These are phyloP conservation scores for Amphiprion clarkii DNA, from an alignment of 2,797 vertebrate genomes.

Conservation along the genomic window DNA sequence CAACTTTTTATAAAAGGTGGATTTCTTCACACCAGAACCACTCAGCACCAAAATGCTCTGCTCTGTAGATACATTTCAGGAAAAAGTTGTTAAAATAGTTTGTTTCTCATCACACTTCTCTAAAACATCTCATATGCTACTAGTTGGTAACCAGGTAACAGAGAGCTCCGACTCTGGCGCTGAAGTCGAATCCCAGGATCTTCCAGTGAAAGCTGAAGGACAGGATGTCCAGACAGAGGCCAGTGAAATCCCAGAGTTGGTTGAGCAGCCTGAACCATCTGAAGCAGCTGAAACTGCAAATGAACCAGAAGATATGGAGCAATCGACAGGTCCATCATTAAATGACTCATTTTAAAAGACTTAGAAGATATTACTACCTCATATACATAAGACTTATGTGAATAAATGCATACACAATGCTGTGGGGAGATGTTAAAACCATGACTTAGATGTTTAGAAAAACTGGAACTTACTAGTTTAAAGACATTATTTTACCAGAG, in stretches of 20 bases:
- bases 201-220: background rate
- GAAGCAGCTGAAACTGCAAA: slow-evolving; percentile 32
- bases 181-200: slow-evolving; percentile 21
- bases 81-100: background rate
- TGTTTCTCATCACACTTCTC: background rate
- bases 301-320: slow-evolving; percentile 53
- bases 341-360: background rate
- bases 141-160: slow-evolving; percentile 51
- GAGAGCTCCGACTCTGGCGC: slow-evolving; percentile 17
- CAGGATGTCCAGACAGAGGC: slow-evolving; percentile 35
- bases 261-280: slow-evolving; percentile 30
- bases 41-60: background rate
- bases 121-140: background rate
- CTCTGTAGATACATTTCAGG: background rate
- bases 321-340: slow-evolving; percentile 56
- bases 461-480: background rate
- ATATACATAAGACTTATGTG: background rate
- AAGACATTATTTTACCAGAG: no score
- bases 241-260: slow-evolving; percentile 29
- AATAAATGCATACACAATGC: background rate
- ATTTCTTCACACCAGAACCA: background rate
- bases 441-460: background rate
- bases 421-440: background rate
- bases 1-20: background rate
- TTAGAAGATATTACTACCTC: background rate